These are phyloP conservation scores for Megathymus violae DNA, from an alignment of 1,140 invertebrate genomes.

Conservation along the genomic window DNA sequence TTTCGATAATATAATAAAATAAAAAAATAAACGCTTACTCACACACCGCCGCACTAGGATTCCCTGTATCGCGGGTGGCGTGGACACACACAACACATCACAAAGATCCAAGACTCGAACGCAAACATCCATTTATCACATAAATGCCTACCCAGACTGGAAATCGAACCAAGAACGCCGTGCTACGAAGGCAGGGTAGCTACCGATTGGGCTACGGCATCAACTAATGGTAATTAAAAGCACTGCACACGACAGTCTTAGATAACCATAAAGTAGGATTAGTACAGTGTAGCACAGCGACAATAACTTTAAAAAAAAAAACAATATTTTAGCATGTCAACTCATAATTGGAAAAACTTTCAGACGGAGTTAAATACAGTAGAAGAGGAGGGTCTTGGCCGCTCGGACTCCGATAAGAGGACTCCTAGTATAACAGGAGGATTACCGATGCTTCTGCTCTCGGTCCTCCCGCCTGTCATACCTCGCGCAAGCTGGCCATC, in stretches of 20 bases:
- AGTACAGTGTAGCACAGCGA: conserved; percentile 5
- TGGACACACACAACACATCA: no score
- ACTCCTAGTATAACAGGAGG: conserved; percentile 88
- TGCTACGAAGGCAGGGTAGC: neutral
- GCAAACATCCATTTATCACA: no score
- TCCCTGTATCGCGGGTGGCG: no score
- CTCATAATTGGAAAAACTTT: no score
- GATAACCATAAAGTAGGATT: neutral
- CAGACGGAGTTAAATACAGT: conserved; percentile 82
- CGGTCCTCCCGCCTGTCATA: conserved; percentile 89
- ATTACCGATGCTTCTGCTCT: conserved; percentile 87
- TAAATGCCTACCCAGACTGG: no score
- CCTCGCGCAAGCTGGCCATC: conserved; percentile 91
- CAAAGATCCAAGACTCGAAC: no score
- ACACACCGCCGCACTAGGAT: no score
- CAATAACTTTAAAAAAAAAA: no score
- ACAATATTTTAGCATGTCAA: no score
- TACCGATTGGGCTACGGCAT: neutral
- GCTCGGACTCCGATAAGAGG: conserved; percentile 62
- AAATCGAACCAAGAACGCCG: no score
- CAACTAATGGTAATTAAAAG: neutral
- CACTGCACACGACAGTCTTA: neutral
- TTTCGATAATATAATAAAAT: neutral
- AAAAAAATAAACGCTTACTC: no score
- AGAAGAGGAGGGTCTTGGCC: conserved; percentile 66